Percentiles rank a stretch among this genome's conserved stretches.
phyloP scores from a whole-genome alignment of 2,113 vertebrate species.

The Odocoileus virginianus region DNA sequence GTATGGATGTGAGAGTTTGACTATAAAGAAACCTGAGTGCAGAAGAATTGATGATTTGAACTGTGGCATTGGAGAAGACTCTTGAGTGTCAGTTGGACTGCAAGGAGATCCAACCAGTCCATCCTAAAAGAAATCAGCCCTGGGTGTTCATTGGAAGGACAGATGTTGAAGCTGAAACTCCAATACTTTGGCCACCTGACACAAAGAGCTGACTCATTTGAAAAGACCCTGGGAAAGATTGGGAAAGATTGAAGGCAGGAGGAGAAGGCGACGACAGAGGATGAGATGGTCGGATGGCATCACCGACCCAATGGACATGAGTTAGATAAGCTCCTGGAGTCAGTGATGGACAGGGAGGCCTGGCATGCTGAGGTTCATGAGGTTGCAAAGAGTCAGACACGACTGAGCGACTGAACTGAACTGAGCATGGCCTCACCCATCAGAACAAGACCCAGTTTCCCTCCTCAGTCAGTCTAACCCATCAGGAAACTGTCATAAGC shows the following conservation, averaged over 20 bases:
- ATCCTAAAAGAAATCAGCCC: neutral
- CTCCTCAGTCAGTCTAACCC: neutral
- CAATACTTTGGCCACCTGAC: neutral
- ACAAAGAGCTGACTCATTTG: neutral
- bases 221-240: neutral
- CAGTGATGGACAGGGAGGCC: neutral
- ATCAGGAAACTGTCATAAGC: neutral
- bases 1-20: neutral
- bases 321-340: neutral
- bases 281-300: neutral
- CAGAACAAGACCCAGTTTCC: neutral
- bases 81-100: neutral
- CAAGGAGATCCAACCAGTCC: neutral
- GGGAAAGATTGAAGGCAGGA: neutral
- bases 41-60: neutral
- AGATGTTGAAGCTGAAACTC: neutral
- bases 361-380: neutral
- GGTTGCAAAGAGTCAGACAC: fast-evolving
- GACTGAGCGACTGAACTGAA: fast-evolving
- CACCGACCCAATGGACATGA: fast-evolving
- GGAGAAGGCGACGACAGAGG: neutral
- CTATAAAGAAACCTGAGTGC: neutral
- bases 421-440: neutral
- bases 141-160: neutral
- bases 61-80: neutral